Evolutionary conservation across 2,888 invertebrate species (phyloP).

Genomic region (Smittia aterrima): DNA sequence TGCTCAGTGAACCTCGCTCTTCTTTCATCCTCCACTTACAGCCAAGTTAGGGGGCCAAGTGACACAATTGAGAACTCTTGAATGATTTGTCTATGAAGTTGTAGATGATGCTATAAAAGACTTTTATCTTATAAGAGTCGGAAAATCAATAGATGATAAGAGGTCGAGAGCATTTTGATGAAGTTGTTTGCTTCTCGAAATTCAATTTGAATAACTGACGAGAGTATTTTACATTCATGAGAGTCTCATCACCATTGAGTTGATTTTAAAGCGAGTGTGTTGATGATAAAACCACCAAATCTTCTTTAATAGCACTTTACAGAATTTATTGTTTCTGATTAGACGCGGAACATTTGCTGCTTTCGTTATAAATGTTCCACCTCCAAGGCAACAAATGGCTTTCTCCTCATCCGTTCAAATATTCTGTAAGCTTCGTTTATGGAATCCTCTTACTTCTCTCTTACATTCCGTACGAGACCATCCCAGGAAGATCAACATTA

Average conservation of each 20-base stretch:
- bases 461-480: not conserved
- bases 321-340: constrained; percentile 36
- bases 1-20: not conserved
- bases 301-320: constrained; percentile 16
- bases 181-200: not conserved
- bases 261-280: not conserved
- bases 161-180: not conserved
- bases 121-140: not conserved
- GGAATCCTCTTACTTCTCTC: not conserved
- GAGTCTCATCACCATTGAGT: not conserved
- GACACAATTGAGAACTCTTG: constrained; percentile 7
- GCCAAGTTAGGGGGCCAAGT: too few relatives aligned
- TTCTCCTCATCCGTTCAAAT: not conserved
- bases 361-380: constrained; percentile 1
- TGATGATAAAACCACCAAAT: constrained; percentile 8
- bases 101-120: not conserved
- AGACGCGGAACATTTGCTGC: not conserved
- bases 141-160: not conserved
- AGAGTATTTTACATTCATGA: not conserved
- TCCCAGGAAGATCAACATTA: too few relatives aligned
- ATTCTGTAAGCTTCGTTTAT: constrained; percentile 22
- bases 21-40: not conserved
- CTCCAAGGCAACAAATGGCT: constrained; percentile 37
- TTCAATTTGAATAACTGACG: too few relatives aligned
- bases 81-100: not conserved